Evolutionary conservation across 1,140 invertebrate genomes (phyloP).

Genomic region (Macrocentrus cingulum): DNA sequence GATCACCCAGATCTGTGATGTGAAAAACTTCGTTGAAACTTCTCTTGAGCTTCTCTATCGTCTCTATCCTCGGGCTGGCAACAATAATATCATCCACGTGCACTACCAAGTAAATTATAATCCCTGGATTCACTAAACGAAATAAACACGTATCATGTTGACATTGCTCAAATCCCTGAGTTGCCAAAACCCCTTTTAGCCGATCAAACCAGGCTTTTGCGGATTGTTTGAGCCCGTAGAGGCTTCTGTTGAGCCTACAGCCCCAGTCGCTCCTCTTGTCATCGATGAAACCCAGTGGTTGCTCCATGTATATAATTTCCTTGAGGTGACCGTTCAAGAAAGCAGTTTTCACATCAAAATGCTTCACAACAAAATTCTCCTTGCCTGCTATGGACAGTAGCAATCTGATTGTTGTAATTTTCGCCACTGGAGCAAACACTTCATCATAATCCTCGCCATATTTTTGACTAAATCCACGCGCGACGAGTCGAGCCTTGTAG

Average conservation of each 20-base stretch:
- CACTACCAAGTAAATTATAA: no score
- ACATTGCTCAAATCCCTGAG: conserved; percentile 3
- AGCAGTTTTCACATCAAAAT: conserved; percentile 50
- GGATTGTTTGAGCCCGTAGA: conserved; percentile 28
- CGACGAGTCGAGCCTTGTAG: not conserved
- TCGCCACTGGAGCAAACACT: not conserved
- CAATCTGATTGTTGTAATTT: conserved; percentile 11
- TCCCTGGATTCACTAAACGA: conserved; percentile 13
- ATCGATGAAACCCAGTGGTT: conserved; percentile 38
- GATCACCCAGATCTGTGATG: no score
- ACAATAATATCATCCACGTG: no score
- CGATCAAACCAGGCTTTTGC: conserved; percentile 26
- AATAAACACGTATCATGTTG: conserved; percentile 8
- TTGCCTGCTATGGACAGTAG: conserved; percentile 45
- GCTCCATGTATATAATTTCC: conserved; percentile 53
- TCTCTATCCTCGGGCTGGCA: no score
- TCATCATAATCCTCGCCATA: not conserved
- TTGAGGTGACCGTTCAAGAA: conserved; percentile 52
- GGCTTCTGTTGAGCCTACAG: conserved; percentile 24
- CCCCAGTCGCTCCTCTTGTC: not conserved
- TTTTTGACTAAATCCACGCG: not conserved
- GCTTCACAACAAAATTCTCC: conserved; percentile 40
- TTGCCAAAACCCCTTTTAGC: conserved; percentile 20
- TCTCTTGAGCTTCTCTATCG: no score
- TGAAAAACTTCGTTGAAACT: no score